Conservation (phyloP, 1,140 invertebrate species). For the Tetranychus urticae region DNA sequence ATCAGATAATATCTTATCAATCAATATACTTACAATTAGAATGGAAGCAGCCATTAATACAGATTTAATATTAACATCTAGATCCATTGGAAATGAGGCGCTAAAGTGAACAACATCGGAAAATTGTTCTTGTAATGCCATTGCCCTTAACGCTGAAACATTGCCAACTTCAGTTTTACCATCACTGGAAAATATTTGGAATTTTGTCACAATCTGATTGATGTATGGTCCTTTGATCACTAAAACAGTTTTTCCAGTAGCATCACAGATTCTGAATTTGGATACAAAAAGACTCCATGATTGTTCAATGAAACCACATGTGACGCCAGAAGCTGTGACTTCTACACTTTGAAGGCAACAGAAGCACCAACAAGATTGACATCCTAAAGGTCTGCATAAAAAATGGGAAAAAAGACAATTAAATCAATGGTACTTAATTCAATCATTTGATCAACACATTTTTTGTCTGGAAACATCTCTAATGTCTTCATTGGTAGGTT, state of each 20-base stretch:
- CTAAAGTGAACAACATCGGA: too few species aligned
- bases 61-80: too few species aligned
- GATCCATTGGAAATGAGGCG: too few species aligned
- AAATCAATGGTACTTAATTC: too few species aligned
- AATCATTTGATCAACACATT: too few species aligned
- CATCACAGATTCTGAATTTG: conserved; percentile 50
- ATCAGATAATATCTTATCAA: too few species aligned
- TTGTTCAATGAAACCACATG: conserved; percentile 53
- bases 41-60: too few species aligned
- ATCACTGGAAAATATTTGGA: conserved; percentile 23
- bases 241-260: conserved; percentile 27
- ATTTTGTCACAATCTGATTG: conserved; percentile 49
- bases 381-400: conserved; percentile 32
- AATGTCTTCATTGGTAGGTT: too few species aligned
- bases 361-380: conserved; percentile 49
- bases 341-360: conserved; percentile 58
- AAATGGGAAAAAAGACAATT: too few species aligned
- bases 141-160: conserved; percentile 51
- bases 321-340: conserved; percentile 34
- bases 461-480: too few species aligned
- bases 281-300: conserved; percentile 57
- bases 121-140: conserved; percentile 20
- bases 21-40: too few species aligned
- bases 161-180: conserved; percentile 29
- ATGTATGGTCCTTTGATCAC: conserved; percentile 52